These are phyloP conservation scores for Zaprionus vittiger DNA, from an alignment of 1,140 invertebrate species.

Conservation along the genomic window DNA sequence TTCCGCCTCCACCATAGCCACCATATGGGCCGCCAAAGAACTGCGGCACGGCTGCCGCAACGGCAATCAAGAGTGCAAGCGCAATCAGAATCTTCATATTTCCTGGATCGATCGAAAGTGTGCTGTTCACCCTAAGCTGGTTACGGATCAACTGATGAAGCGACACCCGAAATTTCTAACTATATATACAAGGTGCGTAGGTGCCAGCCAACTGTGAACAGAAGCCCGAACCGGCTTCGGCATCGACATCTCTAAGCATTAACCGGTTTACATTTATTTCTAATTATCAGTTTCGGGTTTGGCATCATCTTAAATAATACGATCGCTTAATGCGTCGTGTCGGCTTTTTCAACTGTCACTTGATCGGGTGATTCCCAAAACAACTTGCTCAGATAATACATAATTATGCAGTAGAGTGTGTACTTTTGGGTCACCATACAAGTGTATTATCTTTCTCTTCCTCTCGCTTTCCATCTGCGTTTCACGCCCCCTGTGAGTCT, in stretches of 20 bases:
- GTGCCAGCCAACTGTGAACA: constrained; percentile 35
- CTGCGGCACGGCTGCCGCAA: constrained; percentile 49
- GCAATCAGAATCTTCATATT: constrained; percentile 70
- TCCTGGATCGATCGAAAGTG: not conserved
- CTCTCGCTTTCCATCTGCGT: not conserved
- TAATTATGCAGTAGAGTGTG: constrained; percentile 31
- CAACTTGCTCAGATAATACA: constrained; percentile 30
- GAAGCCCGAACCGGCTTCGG: constrained; percentile 22
- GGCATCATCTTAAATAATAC: constrained; percentile 24
- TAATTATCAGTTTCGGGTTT: constrained; percentile 52
- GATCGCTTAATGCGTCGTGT: constrained; percentile 1
- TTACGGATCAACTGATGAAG: constrained; percentile 58
- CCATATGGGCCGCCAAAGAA: constrained; percentile 28
- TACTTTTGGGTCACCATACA: not conserved
- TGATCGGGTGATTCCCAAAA: constrained; percentile 59
- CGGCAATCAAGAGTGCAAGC: constrained; percentile 52
- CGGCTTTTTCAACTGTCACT: constrained; percentile 20
- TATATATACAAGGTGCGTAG: constrained; percentile 40
- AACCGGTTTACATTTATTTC: constrained; percentile 70
- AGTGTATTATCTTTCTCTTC: not conserved
- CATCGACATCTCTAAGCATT: constrained; percentile 11
- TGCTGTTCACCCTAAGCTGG: constrained; percentile 33
- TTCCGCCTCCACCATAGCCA: constrained; percentile 31
- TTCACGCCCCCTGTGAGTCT: not conserved
- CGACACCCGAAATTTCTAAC: constrained; percentile 12